Percentiles rank a stretch among this genome's conserved stretches.
Conservation (phyloP, 2,113 vertebrate species). For the Emberiza fucata region DNA sequence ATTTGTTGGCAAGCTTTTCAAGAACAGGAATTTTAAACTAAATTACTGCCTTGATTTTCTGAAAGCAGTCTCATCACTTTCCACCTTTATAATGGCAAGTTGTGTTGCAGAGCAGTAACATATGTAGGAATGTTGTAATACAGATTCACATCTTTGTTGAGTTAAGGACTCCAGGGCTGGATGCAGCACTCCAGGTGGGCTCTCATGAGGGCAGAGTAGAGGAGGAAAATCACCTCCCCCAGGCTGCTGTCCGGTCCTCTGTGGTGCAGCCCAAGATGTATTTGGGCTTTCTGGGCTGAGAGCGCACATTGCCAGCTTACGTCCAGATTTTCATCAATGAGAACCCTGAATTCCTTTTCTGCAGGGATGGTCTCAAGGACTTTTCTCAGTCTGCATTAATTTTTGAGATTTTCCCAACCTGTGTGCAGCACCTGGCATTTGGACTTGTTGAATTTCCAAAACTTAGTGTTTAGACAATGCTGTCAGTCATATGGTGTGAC, state of each 20-base stretch:
- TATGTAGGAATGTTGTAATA: background rate
- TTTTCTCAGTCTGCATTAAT: background rate
- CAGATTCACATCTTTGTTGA: background rate
- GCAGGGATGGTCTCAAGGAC: background rate
- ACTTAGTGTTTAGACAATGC: background rate
- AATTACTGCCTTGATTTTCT: background rate
- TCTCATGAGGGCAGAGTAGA: background rate
- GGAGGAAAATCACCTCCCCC: background rate
- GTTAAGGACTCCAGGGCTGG: background rate
- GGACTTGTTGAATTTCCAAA: background rate
- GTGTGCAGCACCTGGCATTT: background rate
- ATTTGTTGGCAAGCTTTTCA: background rate
- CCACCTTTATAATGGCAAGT: background rate
- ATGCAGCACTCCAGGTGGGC: background rate
- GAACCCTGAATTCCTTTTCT: background rate
- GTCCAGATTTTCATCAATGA: background rate
- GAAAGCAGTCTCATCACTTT: background rate
- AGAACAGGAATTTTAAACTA: background rate
- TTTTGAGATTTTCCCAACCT: background rate
- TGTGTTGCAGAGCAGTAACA: background rate
- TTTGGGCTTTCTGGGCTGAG: background rate
- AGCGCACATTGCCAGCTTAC: background rate
- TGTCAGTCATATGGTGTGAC: background rate
- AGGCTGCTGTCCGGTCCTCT: background rate
- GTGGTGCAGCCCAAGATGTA: background rate